Evolutionary conservation across 2,888 invertebrate genomes (phyloP).

Genomic region (Leptinotarsa rubiginosa): DNA sequence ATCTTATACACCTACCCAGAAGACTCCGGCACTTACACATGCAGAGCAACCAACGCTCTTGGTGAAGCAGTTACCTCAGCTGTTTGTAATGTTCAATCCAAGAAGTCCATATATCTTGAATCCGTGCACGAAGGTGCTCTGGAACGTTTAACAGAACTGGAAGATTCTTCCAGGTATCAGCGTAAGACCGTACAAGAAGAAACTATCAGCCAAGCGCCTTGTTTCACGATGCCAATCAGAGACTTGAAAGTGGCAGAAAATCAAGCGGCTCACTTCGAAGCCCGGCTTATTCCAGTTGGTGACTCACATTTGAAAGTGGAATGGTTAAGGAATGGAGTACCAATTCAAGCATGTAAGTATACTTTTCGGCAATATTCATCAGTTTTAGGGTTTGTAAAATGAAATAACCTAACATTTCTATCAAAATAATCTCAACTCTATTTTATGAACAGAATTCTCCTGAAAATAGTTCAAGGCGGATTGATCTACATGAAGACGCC

Average conservation of each 20-base stretch:
- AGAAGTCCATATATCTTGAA: conserved; percentile 87
- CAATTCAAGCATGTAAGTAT: conserved; percentile 86
- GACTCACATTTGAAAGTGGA: conserved; percentile 93
- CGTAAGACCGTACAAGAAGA: conserved; percentile 82
- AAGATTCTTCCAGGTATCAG: conserved; percentile 82
- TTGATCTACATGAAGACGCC: too few relatives aligned
- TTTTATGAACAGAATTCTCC: too few relatives aligned
- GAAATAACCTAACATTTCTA: background rate
- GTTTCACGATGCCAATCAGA: conserved; percentile 91
- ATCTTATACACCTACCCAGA: conserved; percentile 96
- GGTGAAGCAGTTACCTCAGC: conserved; percentile 96
- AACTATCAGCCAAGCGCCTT: conserved; percentile 85
- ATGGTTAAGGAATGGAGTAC: conserved; percentile 92
- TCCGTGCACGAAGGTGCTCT: conserved; percentile 90
- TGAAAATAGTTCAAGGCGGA: too few relatives aligned
- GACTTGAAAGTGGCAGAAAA: conserved; percentile 89
- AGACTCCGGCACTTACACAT: conserved; percentile 96
- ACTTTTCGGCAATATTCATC: background rate
- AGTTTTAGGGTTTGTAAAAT: background rate
- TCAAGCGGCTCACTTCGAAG: conserved; percentile 94
- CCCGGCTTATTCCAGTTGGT: conserved; percentile 92
- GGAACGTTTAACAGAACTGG: conserved; percentile 83
- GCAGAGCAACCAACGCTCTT: conserved; percentile 89
- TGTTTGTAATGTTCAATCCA: conserved; percentile 83
- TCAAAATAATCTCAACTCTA: too few relatives aligned